phyloP scores from a whole-genome alignment of 2,113 vertebrate genomes.

The Microtus pennsylvanicus region DNA sequence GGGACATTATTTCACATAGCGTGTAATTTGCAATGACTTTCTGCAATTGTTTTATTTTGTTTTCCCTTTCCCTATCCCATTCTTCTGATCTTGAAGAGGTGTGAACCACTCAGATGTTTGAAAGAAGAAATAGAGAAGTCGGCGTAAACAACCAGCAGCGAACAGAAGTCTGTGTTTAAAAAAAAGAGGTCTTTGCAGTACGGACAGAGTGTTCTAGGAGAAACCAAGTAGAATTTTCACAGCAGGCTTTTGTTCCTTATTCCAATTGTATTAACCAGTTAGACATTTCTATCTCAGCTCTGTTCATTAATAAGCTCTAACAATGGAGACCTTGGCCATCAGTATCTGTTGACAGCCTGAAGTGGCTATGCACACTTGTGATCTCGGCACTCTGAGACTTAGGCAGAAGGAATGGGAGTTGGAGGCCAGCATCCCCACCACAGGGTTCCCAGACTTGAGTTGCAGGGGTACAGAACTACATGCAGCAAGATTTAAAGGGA shows the following conservation, averaged over 20 bases:
- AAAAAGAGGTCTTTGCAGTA: not conserved
- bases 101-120: not conserved
- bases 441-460: not conserved
- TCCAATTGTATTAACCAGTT: not conserved
- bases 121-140: constrained; percentile 35
- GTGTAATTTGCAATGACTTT: not conserved
- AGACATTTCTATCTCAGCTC: constrained; percentile 44
- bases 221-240: not conserved
- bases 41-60: not conserved
- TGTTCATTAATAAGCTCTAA: not conserved
- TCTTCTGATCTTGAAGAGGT: constrained; percentile 7
- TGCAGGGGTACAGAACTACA: not conserved
- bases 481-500: constrained; percentile 11
- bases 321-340: constrained; percentile 38
- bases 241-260: not conserved
- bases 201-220: not conserved
- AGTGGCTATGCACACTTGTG: not conserved
- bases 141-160: not conserved
- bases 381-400: not conserved
- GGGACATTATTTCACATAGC: not conserved
- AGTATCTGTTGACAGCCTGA: not conserved
- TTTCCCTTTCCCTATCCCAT: not conserved
- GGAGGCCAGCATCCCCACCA: too few relatives aligned
- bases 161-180: constrained; percentile 6
- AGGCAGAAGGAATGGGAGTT: not conserved